phyloP scores from a whole-genome alignment of 2,113 vertebrate species.

The Anas platyrhynchos region DNA sequence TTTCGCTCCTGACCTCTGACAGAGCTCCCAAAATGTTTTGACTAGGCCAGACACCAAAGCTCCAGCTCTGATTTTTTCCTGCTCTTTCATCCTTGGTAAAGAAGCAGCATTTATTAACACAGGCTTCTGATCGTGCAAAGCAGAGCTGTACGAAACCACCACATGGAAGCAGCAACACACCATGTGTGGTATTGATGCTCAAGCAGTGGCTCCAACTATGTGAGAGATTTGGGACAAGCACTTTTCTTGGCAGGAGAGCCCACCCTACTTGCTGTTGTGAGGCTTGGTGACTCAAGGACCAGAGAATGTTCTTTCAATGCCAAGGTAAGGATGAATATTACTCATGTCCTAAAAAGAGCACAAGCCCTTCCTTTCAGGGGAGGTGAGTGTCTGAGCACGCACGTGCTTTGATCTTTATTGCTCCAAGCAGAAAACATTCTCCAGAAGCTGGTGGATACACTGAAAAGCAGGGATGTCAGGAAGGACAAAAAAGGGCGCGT shows the following conservation, averaged over 20 bases:
- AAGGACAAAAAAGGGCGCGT: background rate
- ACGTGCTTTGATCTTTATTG: background rate
- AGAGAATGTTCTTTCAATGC: slow-evolving; percentile 13
- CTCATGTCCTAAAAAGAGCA: background rate
- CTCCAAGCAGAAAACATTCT: background rate
- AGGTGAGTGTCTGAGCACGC: background rate
- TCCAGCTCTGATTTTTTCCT: background rate
- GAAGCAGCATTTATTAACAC: background rate
- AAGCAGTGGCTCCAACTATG: background rate
- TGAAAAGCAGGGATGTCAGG: background rate
- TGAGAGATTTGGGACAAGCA: background rate
- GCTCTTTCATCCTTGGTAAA: background rate
- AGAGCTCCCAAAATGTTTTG: background rate
- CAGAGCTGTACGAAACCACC: background rate
- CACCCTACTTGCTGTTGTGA: background rate
- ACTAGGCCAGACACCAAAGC: background rate
- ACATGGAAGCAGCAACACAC: background rate
- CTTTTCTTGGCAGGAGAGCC: slow-evolving; percentile 17
- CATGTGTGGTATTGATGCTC: background rate
- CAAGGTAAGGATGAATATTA: slow-evolving; percentile 6
- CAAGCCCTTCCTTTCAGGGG: background rate
- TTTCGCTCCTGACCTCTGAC: background rate
- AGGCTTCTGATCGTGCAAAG: background rate
- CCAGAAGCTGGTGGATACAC: background rate
- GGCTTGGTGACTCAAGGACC: background rate